Percentiles rank a stretch among this genome's conserved stretches.
Evolutionary conservation across 2,797 vertebrate species (phyloP).

Genomic region (Chlorospingus semifuscus): DNA sequence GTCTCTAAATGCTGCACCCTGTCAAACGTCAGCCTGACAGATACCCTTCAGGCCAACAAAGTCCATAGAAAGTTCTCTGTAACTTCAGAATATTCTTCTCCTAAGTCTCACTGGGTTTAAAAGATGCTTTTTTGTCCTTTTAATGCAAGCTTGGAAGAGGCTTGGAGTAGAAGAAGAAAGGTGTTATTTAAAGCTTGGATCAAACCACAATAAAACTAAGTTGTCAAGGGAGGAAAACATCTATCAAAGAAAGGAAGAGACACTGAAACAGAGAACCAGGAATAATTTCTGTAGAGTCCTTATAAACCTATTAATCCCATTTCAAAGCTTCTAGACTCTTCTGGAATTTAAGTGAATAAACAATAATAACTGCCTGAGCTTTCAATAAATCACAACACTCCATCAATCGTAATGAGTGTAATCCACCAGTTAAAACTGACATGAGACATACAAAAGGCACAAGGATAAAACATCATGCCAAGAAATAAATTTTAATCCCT

Average conservation of each 20-base stretch:
- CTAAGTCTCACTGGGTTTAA: neutral
- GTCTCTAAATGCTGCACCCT: neutral
- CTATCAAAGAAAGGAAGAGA: neutral
- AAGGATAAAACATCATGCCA: neutral
- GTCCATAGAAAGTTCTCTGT: neutral
- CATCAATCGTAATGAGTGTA: rapidly evolving
- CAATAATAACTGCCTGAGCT: neutral
- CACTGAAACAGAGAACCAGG: neutral
- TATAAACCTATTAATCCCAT: neutral
- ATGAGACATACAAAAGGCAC: neutral
- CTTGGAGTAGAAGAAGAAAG: neutral
- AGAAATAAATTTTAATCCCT: neutral
- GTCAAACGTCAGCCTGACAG: neutral
- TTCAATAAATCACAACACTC: neutral
- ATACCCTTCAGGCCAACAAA: neutral
- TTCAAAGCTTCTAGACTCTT: neutral
- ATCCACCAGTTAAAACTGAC: neutral
- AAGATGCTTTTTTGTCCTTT: neutral
- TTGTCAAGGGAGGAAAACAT: neutral
- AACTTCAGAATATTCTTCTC: neutral
- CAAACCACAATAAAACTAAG: neutral
- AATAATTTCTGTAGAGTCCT: neutral
- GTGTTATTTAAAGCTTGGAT: neutral
- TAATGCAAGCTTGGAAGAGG: neutral
- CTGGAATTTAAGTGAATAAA: constrained; percentile 16